Base-by-base conservation (phyloP, 1,140 invertebrate genomes). In the Diorhabda sublineata region DNA sequence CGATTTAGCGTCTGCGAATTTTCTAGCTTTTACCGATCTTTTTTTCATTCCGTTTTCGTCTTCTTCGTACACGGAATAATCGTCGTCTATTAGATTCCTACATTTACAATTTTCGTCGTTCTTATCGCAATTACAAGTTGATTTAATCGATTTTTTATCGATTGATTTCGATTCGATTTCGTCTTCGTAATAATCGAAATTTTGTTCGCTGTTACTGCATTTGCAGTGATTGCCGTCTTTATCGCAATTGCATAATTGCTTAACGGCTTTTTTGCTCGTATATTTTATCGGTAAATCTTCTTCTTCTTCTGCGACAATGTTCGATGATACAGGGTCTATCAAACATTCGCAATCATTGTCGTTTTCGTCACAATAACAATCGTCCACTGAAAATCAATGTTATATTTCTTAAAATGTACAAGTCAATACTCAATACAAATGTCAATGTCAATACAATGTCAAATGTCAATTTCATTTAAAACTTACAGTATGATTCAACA, bases 41-140 rank as follows among this genome's bases (percentile, higher is more conserved):
- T 9, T 45, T 61, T 26, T 8, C 56, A 52, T 65, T 56, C 4
- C 4, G 3, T 52, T 52, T 3, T 2, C 47, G n/a, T 52, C n/a
- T 52, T 52, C 3, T n/a, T 52, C 47, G 4, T 52, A 8, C 3
- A 4, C 2, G n/a, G 47, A 2, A 52, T 52, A 52, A 9, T 9
- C 43, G 4, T 9, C n/a, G 58, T 0, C 47, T 52, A 52, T 2
- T 6, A 8, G 2, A 52, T 61, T 67, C 45, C 9, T 58, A 45
- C 70, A 67, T 64, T 69, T 72, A 45, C 63, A 74, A 8, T 69
- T 67, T 58, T 74, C 65, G n/a, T 47, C 45, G 45, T 7, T 58
- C 42, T 69, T 64, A 45, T 52, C 45, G 52, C 63, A 64, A 52
- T 8, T 9, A 8, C 63, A 64, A 9, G 47, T 8, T 4, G 2